Evolutionary conservation across 2,797 vertebrate species (phyloP).

Genomic region (Ceyx erithaca): DNA sequence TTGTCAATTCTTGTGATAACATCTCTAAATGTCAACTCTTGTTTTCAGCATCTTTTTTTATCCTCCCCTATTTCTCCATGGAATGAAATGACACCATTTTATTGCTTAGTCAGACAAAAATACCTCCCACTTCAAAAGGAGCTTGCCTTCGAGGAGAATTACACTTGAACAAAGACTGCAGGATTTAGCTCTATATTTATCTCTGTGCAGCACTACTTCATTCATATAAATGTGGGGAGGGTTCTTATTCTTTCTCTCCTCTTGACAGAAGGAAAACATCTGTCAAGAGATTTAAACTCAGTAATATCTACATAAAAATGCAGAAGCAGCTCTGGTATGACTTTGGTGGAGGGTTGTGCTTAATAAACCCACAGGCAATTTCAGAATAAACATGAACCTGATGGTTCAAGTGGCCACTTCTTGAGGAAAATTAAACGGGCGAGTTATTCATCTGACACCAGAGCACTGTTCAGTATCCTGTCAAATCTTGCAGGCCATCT

Average conservation of each 20-base stretch:
- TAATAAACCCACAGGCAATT: not conserved
- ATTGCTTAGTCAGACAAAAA: slow-evolving; percentile 65
- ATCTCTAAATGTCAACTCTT: slow-evolving; percentile 22
- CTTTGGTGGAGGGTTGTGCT: not conserved
- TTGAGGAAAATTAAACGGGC: not conserved
- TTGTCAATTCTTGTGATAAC: not conserved
- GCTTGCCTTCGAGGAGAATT: slow-evolving; percentile 62
- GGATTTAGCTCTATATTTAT: slow-evolving; percentile 52
- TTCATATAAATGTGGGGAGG: slow-evolving; percentile 14
- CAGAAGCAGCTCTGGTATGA: not conserved
- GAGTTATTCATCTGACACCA: not conserved
- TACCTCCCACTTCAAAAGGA: slow-evolving; percentile 64
- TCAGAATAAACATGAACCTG: not conserved
- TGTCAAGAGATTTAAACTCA: not conserved
- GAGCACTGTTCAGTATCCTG: not conserved
- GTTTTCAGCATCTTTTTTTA: slow-evolving; percentile 32
- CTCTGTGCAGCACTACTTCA: not conserved
- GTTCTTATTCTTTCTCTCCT: not conserved
- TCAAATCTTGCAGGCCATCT: not conserved
- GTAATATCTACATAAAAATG: not conserved
- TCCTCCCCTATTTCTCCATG: slow-evolving; percentile 4
- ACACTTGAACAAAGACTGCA: slow-evolving; percentile 42
- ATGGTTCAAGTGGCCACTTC: not conserved
- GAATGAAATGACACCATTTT: slow-evolving; percentile 57
- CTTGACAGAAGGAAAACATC: slow-evolving; percentile 9